phyloP scores from a whole-genome alignment of 2,797 vertebrate species.

The Buceros bicornis region DNA sequence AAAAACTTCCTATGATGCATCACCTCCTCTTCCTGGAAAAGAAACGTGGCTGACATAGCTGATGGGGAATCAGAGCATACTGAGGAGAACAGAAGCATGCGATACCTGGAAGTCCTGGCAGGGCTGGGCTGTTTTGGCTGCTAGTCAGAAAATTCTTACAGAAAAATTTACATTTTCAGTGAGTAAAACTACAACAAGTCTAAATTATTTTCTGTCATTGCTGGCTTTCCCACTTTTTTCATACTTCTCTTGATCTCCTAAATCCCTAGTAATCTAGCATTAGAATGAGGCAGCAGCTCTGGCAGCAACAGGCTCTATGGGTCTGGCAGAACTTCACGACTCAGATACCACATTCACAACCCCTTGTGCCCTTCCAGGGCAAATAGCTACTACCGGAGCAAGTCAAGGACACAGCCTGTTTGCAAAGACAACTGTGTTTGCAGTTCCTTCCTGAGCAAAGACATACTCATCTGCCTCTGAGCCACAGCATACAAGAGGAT shows the following conservation, averaged over 20 bases:
- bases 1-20: background rate
- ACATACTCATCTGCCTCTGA: background rate
- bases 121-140: background rate
- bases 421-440: background rate
- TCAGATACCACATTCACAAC: background rate
- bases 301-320: background rate
- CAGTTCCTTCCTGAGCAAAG: background rate
- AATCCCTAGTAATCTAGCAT: background rate
- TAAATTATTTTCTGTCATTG: background rate
- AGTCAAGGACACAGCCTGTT: background rate
- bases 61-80: background rate
- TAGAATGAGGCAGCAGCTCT: background rate
- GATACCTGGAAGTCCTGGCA: background rate
- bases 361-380: background rate
- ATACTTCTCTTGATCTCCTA: background rate
- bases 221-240: background rate
- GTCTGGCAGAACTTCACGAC: background rate
- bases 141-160: background rate
- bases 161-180: slow-evolving; percentile 3
- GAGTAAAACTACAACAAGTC: background rate
- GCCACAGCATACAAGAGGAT: rapidly evolving
- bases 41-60: background rate
- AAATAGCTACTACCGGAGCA: background rate
- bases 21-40: background rate
- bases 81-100: background rate